Percentiles rank a stretch among this genome's conserved stretches.
Evolutionary conservation across 2,888 invertebrate genomes (phyloP).

Genomic region (Yponomeuta cagnagella): DNA sequence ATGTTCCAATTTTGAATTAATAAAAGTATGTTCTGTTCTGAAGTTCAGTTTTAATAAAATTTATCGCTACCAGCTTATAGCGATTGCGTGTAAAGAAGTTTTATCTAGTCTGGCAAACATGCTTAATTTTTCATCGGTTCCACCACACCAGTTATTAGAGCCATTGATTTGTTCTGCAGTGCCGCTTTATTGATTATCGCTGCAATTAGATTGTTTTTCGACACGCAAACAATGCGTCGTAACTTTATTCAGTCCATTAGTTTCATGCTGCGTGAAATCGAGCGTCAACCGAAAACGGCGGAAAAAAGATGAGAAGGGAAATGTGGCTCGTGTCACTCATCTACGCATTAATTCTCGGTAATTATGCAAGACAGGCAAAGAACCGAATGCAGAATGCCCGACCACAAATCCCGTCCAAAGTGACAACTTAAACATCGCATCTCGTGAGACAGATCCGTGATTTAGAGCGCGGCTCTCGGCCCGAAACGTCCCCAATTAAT

Average conservation of each 20-base stretch:
- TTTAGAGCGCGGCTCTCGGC: slow-evolving; percentile 56
- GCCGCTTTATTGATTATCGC: slow-evolving; percentile 62
- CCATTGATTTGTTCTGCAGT: slow-evolving; percentile 64
- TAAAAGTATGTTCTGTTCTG: background rate
- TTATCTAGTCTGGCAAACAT: background rate
- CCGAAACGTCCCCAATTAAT: slow-evolving; percentile 67
- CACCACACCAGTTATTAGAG: slow-evolving; percentile 44
- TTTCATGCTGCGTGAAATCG: slow-evolving; percentile 13
- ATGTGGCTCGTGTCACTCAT: slow-evolving; percentile 49
- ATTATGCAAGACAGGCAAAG: slow-evolving; percentile 70
- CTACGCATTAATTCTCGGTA: slow-evolving; percentile 69
- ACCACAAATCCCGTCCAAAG: slow-evolving; percentile 68
- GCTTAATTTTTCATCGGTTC: slow-evolving; percentile 39
- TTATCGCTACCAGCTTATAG: background rate
- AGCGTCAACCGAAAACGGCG: slow-evolving; percentile 3
- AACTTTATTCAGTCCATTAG: slow-evolving; percentile 3
- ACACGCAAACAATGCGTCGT: slow-evolving; percentile 44
- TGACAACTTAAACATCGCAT: slow-evolving; percentile 71
- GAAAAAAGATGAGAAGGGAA: slow-evolving; percentile 2
- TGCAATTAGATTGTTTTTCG: slow-evolving; percentile 52
- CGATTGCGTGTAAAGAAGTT: slow-evolving; percentile 31
- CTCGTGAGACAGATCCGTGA: slow-evolving; percentile 67
- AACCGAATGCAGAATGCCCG: slow-evolving; percentile 65
- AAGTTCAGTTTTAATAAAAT: slow-evolving; percentile 7
- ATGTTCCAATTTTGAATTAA: background rate